Evolutionary conservation across 2,113 vertebrate species (phyloP), one percentile per base, ranked within the genome.

Genomic region (Zosterops japonicus): DNA sequence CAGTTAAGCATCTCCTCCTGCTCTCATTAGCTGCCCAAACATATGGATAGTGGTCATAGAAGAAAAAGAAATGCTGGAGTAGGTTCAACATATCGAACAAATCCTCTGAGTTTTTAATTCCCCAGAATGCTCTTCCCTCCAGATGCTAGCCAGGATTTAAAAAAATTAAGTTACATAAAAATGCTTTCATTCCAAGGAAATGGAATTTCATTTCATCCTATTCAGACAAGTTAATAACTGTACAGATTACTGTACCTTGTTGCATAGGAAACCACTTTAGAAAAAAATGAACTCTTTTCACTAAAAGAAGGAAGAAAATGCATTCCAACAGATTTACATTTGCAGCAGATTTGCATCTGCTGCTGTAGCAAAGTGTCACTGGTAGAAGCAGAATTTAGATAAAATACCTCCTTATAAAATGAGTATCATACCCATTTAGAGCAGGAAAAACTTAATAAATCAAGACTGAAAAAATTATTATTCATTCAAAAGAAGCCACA

Each of bases 151-250:
- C 83, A 93, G 96, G 96, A 98, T 97, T 97, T 97, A 79, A 97
- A 91, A 93, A 94, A 94, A 97, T 91, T 96, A 91, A 98, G 96
- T 97, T 97, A 97, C 94, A 97, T 98, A 94, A 97, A 95, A 98
- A 97, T 95, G 23, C 25, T 96, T 97, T 95, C 64, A 86, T 93
- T 97, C 81, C 65, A 89, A 61, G 80, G 89, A 95, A 87, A 76
- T n/a, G 44, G 82, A 95, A 91, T 95, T 80, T 94, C 42, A 87
- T 90, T 90, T 95, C n/a, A 68, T 87, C 65, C 31, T 84, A 95
- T 91, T 90, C 84, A 89, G 69, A 84, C 79, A 96, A 74, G 82
- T 50, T 96, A 97, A 96, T 77, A 97, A 88, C 86, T 87, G 68
- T 90, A 96, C 81, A 97, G 81, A 97, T 96, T 97, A 93, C 96